Evolutionary conservation across 2,113 vertebrate species (phyloP).

Genomic region (Phalacrocorax aristotelis): DNA sequence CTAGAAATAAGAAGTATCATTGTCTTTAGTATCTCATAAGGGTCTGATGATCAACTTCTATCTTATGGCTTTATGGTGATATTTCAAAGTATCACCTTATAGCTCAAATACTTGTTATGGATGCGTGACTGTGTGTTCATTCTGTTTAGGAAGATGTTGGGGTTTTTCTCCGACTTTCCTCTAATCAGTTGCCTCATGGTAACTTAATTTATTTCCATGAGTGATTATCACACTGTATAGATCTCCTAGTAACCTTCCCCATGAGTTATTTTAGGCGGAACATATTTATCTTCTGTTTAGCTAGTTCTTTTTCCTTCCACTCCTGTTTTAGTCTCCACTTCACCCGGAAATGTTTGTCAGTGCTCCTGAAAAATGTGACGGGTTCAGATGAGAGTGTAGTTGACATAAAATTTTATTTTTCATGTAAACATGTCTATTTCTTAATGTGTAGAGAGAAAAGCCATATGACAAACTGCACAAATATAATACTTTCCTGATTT

Average conservation of each 20-base stretch:
- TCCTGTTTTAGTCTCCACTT: neutral
- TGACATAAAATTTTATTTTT: neutral
- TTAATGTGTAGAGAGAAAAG: neutral
- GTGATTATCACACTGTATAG: neutral
- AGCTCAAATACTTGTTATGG: neutral
- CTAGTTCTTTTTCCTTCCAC: neutral
- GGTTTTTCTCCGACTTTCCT: neutral
- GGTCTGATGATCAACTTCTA: neutral
- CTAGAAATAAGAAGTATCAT: neutral
- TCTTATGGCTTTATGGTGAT: neutral
- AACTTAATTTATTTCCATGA: neutral
- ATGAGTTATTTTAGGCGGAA: neutral
- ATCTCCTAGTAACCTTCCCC: neutral
- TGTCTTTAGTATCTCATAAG: neutral
- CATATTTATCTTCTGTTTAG: neutral
- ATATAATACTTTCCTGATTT: neutral
- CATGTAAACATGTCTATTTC: neutral
- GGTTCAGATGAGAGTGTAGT: neutral
- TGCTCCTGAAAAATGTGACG: neutral
- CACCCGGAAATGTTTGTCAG: neutral
- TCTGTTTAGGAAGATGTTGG: neutral
- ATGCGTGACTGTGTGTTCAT: neutral
- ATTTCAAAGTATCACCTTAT: neutral
- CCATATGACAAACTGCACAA: neutral
- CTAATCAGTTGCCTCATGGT: neutral